phyloP scores from a whole-genome alignment of 2,797 vertebrate species.

The Galagoides demidoff region DNA sequence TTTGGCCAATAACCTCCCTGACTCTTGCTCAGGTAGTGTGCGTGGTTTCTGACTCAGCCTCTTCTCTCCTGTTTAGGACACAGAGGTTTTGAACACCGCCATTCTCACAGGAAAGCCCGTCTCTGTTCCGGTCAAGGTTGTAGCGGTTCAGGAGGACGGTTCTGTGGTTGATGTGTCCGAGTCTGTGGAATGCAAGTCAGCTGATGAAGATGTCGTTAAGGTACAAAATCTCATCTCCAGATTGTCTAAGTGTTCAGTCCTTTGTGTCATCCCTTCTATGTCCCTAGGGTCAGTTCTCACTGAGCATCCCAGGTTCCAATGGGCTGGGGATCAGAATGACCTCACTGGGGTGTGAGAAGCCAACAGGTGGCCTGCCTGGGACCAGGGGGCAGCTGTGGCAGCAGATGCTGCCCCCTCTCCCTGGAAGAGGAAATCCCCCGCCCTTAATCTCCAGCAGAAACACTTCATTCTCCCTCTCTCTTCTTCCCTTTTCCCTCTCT shows the following conservation, averaged over 20 bases:
- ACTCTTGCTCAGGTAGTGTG: accelerated
- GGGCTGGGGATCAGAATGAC: background rate
- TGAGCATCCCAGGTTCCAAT: background rate
- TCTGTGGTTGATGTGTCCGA: slow-evolving; percentile 86
- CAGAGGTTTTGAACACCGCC: slow-evolving; percentile 89
- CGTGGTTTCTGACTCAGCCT: accelerated
- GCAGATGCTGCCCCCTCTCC: accelerated
- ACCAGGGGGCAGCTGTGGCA: background rate
- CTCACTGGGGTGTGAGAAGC: accelerated
- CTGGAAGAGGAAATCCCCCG: background rate
- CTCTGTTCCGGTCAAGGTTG: slow-evolving; percentile 87
- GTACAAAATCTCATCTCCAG: slow-evolving; percentile 65
- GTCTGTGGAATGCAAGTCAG: slow-evolving; percentile 86
- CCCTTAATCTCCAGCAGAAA: background rate
- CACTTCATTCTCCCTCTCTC: accelerated
- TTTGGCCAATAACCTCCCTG: accelerated
- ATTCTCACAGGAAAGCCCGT: slow-evolving; percentile 87
- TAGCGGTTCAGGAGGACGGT: slow-evolving; percentile 88
- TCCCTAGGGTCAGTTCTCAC: too few species aligned
- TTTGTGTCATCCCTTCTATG: background rate
- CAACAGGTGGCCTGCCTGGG: background rate
- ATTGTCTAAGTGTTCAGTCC: too few species aligned
- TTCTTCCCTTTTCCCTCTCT: background rate
- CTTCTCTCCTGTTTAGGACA: slow-evolving; percentile 80
- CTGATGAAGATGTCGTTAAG: slow-evolving; percentile 88